These are phyloP conservation scores for Xyliphius kryptos DNA, from an alignment of 2,113 vertebrate species.

Conservation along the genomic window DNA sequence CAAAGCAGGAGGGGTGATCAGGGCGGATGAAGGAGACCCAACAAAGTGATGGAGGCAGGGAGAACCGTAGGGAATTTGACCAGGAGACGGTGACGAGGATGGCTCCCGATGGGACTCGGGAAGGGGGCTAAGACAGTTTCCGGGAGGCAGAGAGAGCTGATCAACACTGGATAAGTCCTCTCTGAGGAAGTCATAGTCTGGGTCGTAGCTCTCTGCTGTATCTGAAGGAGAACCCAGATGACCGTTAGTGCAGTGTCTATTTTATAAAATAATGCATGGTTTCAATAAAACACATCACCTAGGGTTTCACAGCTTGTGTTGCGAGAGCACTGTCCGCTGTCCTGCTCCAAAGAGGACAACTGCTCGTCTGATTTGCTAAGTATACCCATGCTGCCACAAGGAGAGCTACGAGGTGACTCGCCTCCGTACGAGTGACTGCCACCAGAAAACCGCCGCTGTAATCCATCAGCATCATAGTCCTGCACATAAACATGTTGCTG, in stretches of 20 bases:
- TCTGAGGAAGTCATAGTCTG: conserved; percentile 96
- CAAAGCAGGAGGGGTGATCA: no score
- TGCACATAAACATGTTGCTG: no score
- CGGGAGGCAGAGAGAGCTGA: conserved; percentile 66
- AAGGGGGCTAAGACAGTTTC: conserved; percentile 77
- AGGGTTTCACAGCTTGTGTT: conserved; percentile 98
- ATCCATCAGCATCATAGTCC: conserved; percentile 87
- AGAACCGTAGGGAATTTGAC: conserved; percentile 64
- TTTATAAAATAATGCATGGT: no score
- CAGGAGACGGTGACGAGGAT: conserved; percentile 67
- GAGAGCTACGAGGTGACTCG: conserved; percentile 88
- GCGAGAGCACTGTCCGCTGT: conserved; percentile 94
- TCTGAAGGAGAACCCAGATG: no score
- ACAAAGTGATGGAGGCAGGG: conserved; percentile 55
- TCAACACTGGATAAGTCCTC: conserved; percentile 89
- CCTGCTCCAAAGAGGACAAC: conserved; percentile 89
- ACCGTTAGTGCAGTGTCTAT: no score
- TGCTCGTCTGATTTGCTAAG: conserved; percentile 96
- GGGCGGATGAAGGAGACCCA: no score
- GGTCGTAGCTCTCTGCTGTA: conserved; percentile 85
- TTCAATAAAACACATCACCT: no score
- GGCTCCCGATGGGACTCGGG: conserved; percentile 84
- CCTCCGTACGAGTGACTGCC: conserved; percentile 92
- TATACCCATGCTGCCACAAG: conserved; percentile 91
- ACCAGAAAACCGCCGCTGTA: conserved; percentile 86